phyloP scores from a whole-genome alignment of 2,113 vertebrate genomes.

The Otus sunia region DNA sequence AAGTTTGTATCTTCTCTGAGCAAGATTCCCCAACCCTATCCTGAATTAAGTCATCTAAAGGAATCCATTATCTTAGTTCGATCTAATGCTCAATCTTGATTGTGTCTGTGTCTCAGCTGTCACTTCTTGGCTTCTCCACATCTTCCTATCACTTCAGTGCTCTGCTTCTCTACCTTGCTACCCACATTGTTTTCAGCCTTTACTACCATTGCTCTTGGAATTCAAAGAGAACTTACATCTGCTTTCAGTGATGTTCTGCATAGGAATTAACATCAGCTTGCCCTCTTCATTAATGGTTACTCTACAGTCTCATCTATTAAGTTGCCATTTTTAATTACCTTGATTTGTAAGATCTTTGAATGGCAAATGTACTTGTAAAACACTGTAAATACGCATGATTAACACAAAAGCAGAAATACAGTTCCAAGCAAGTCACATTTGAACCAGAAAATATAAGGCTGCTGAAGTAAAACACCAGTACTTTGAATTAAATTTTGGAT shows the following conservation, averaged over 20 bases:
- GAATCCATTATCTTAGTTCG: background rate
- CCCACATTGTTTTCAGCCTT: background rate
- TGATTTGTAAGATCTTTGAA: background rate
- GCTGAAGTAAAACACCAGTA: background rate
- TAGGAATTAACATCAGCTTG: background rate
- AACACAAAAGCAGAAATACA: background rate
- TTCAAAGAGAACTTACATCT: background rate
- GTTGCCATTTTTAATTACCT: background rate
- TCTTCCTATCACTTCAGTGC: background rate
- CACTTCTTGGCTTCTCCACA: background rate
- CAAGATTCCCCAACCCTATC: background rate
- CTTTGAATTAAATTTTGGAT: background rate
- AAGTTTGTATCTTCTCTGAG: background rate
- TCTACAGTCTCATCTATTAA: background rate
- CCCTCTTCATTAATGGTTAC: background rate
- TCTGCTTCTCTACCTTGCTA: background rate
- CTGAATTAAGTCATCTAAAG: background rate
- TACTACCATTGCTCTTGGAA: background rate
- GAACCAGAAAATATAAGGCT: background rate
- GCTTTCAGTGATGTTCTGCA: background rate
- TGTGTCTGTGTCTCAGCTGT: background rate
- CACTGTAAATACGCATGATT: background rate
- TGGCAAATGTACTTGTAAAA: background rate
- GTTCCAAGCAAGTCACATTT: background rate
- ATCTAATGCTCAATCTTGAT: background rate